These are phyloP conservation scores for Erethizon dorsatum DNA, from an alignment of 2,797 vertebrate genomes.

Conservation along the genomic window DNA sequence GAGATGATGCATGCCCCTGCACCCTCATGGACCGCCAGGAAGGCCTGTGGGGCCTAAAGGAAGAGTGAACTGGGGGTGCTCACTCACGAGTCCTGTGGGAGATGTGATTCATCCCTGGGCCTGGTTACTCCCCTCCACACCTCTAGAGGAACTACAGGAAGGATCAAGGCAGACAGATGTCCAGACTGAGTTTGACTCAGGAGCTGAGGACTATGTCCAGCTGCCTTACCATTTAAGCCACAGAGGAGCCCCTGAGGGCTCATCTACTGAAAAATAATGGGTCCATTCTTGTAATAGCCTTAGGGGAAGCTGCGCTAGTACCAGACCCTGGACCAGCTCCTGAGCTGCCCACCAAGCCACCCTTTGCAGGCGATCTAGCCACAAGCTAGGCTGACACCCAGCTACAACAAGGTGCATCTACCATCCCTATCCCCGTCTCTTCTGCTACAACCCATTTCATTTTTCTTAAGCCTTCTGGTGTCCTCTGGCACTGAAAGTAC, in stretches of 20 bases:
- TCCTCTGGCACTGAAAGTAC: not conserved
- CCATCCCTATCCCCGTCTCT: fast-evolving
- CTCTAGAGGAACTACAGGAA: not conserved
- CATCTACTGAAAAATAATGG: not conserved
- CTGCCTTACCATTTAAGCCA: not conserved
- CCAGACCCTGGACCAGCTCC: not conserved
- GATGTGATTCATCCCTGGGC: not conserved
- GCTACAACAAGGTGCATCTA: not conserved
- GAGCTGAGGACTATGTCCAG: not conserved
- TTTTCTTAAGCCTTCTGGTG: not conserved
- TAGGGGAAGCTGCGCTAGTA: not conserved
- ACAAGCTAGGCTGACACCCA: not conserved
- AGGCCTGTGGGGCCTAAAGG: not conserved
- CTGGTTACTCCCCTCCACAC: too few relatives aligned
- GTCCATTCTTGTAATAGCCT: not conserved
- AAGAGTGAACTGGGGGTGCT: not conserved
- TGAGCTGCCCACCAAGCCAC: not conserved
- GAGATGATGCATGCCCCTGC: not conserved
- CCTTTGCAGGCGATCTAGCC: not conserved
- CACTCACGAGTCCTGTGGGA: not conserved
- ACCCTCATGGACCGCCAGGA: not conserved
- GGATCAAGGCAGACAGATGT: not conserved
- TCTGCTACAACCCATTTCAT: not conserved
- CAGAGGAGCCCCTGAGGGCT: not conserved
- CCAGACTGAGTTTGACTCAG: not conserved